Evolutionary conservation across 2,113 vertebrate genomes (phyloP), one percentile per base, ranked within the genome.

Genomic region (Serinus canaria): DNA sequence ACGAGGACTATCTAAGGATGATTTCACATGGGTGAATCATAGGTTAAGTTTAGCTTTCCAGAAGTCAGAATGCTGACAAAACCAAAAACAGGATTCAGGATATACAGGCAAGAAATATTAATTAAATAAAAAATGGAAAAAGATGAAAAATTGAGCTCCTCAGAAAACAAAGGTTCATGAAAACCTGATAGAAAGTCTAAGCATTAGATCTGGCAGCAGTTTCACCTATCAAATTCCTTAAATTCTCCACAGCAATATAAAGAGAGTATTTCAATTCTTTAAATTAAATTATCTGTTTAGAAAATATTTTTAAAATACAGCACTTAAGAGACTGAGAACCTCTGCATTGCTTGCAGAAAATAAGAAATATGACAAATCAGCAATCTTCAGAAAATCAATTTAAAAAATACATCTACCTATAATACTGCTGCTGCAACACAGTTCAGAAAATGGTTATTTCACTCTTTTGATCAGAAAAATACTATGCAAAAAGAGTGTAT

Each of bases 51-150:
- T 8, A 82, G 53, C 20, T 37, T 85, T 87, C 49, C 74, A 89
- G 58, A 91, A 64, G n/a, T 25, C 49, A 87, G 24, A 56, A 68
- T 41, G 63, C 56, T 82, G 62, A 89, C 77, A 94, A 87, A 91
- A 87, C 7, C 15, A 85, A 41, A 87, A 87, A 9, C 3, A 64
- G 11, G 30, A 77, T 44, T 86, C 30, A 59, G 28, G 59, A 62
- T 47, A 67, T 10, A 75, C 2, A 77, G 50, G 5, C 13, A 55
- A 64, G 44, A 60, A 30, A 22, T 9, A 62, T 22, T 19, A 60
- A 60, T 30, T 22, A 35, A 43, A 55, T 13, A 31, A 74, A 82
- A 82, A 64, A 15, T 0, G 14, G 31, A 41, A 56, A 43, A 79
- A 58, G 7, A 87, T n/a, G 16, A 76, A 47, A 56, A 92, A 84